A percentile compares a stretch with the other conserved stretches of the same genome.
These are phyloP conservation scores for Agrotis ipsilon DNA, from an alignment of 2,888 invertebrate genomes.

Conservation along the genomic window DNA sequence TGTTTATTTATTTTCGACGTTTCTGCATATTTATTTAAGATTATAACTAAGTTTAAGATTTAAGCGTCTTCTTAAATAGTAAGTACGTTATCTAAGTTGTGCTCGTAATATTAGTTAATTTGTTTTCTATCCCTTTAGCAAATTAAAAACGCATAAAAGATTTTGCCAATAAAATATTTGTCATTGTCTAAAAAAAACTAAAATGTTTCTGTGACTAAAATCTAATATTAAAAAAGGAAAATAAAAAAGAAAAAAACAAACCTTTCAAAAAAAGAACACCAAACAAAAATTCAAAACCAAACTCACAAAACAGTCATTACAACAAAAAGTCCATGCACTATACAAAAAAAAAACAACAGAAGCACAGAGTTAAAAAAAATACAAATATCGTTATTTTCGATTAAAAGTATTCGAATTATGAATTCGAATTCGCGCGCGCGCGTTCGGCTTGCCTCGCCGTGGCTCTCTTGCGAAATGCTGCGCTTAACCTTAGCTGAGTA, in stretches of 20 bases:
- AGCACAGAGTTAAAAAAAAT: conserved; percentile 13
- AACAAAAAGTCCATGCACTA: conserved; percentile 55
- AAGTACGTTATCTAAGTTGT: not conserved
- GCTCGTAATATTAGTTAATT: not conserved
- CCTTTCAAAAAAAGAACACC: conserved; percentile 34
- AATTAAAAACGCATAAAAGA: too few relatives aligned
- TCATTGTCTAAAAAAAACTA: too few relatives aligned
- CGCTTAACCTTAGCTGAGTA: conserved; percentile 65
- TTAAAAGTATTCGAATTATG: conserved; percentile 45
- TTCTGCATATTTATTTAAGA: too few relatives aligned
- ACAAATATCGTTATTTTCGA: conserved; percentile 24
- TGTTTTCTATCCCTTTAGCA: not conserved
- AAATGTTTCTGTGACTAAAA: not conserved
- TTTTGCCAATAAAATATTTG: too few relatives aligned
- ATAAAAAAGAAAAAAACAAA: not conserved
- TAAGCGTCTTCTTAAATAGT: not conserved
- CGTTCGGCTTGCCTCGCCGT: conserved; percentile 49
- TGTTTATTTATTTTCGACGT: too few relatives aligned
- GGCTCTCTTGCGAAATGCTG: conserved; percentile 65
- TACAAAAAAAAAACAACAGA: conserved; percentile 7
- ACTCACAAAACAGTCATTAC: conserved; percentile 47
- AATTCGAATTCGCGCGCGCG: conserved; percentile 59
- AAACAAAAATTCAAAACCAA: conserved; percentile 22
- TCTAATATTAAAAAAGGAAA: not conserved
- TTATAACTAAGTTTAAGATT: too few relatives aligned